Evolutionary conservation across 2,888 invertebrate species (phyloP).

Genomic region (Diabrotica balteata): DNA sequence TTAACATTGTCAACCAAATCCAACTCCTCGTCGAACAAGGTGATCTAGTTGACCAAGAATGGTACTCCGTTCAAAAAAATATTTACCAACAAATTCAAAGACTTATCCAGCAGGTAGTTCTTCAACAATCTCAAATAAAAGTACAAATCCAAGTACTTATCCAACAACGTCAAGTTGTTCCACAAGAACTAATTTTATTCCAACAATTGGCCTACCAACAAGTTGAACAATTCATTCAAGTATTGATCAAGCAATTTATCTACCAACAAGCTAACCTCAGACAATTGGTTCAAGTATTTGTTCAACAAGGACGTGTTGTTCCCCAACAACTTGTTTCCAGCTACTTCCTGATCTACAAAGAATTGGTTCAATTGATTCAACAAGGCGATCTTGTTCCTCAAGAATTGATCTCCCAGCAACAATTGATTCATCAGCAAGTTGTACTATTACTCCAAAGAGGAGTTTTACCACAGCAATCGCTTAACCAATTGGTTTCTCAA

Average conservation of each 20-base stretch:
- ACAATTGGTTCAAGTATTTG: neutral
- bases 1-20: neutral
- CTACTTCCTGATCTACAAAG: neutral
- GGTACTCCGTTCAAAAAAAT: neutral
- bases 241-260: constrained; percentile 1
- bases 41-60: no score
- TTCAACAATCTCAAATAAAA: constrained; percentile 1
- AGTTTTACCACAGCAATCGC: no score
- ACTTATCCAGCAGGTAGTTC: constrained; percentile 1
- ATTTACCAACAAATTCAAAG: neutral
- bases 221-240: constrained; percentile 2
- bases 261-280: neutral
- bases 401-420: neutral
- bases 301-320: neutral
- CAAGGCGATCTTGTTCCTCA: neutral
- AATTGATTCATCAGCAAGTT: neutral
- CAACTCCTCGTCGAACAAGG: no score
- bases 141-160: neutral
- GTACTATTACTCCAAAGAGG: neutral
- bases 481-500: no score
- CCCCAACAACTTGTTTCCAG: neutral
- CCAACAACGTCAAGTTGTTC: neutral
- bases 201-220: constrained; percentile 4
- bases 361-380: neutral
- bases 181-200: neutral